Base-by-base conservation (phyloP, 2,113 vertebrate genomes). In the Myrmophylax atrothorax region DNA sequence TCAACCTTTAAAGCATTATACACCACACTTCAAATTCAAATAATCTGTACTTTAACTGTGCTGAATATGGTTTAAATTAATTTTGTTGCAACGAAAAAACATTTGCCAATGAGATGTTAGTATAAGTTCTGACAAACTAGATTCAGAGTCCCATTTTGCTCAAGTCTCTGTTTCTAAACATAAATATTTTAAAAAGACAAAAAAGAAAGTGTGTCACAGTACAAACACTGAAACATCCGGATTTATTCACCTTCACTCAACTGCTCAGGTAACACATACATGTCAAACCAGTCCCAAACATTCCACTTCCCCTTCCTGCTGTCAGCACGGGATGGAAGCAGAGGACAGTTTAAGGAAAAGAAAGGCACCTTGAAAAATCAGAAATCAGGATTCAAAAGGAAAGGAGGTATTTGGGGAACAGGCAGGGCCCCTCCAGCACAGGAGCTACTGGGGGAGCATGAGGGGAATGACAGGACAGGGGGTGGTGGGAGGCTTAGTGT, bases 321-420 rank as follows among this genome's bases (percentile, higher is more conserved):
- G 49, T 7, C 59, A 70, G 47, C 37, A 79, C 14, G 20, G 3
- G 38, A 40, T 5, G 42, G 63, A 77, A 82, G 70, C 17, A 60
- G 52, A 46, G 42, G 29, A 12, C 2, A 11, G 42, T 9, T 55
- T 14, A 55, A 70, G 28, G 23, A 52, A 47, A 69, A 20, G 47
- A 29, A 72, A 76, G 8, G n/a, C 3, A 40, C n/a, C 40, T 68
- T 68, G 38, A 46, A 58, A 89, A 72, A 20, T 22, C 26, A 64
- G n/a, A 89, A 72, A 20, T 22, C 26, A 64, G n/a, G 78, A 4
- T 44, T 59, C 14, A 9, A 73, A 63, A 68, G 38, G 28, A 31
- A 33, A 73, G 18, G 44, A 75, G 46, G 1, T 20, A 22, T 12
- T 2, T n/a, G 0, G 9, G 80, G 29, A 37, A 33, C 0, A 20